Evolutionary conservation across 2,888 invertebrate genomes (phyloP).

Genomic region (Minunthozetes semirufus): DNA sequence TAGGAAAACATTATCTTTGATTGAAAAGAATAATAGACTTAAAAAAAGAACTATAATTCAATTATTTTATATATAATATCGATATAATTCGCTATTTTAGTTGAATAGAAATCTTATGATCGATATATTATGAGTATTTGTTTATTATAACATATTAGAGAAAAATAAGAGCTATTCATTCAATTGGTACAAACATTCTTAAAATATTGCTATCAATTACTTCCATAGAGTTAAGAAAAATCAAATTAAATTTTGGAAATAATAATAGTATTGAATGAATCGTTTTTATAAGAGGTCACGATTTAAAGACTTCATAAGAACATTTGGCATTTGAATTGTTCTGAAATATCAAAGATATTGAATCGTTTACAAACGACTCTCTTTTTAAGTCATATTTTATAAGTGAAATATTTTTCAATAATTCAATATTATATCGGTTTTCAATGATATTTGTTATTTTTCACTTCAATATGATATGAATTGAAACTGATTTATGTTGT

Average conservation of each 20-base stretch:
- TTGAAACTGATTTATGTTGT: neutral
- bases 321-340: neutral
- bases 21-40: too few relatives aligned
- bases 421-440: neutral
- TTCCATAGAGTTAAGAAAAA: neutral
- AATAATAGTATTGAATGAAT: neutral
- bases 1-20: too few relatives aligned
- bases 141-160: too few relatives aligned
- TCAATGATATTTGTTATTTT: neutral
- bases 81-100: too few relatives aligned
- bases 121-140: neutral
- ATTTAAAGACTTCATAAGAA: neutral
- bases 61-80: too few relatives aligned
- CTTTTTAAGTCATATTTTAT: neutral
- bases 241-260: neutral
- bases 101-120: too few relatives aligned
- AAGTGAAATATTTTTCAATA: neutral
- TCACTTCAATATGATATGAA: neutral
- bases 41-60: too few relatives aligned
- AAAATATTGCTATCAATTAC: neutral
- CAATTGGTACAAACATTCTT: neutral
- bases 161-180: too few relatives aligned
- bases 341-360: neutral
- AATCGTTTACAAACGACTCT: too few relatives aligned
- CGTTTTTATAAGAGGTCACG: constrained; percentile 2